Evolutionary conservation across 2,797 vertebrate genomes (phyloP), one percentile per base, ranked within the genome.

Genomic region (Euphonia xanthogaster): DNA sequence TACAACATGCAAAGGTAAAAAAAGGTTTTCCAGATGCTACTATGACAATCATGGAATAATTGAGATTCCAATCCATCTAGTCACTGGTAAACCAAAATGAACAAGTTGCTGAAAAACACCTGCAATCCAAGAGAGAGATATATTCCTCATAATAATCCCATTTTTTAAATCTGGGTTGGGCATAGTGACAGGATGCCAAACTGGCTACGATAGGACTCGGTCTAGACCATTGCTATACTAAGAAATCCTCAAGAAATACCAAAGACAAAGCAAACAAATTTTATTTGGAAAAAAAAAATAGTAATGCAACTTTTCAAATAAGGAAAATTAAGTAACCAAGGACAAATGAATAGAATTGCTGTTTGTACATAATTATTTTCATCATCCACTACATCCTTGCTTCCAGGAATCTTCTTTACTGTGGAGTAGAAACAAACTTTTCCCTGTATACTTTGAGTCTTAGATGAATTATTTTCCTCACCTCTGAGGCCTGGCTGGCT

Each of bases 251-350:
- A 82, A 79, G 62, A 53, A 82, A 44, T 2, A 61, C 7, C 23
- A 53, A 82, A 70, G 25, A 80, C 6, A 48, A 58, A 70, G 22
- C 14, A 79, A 42, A 2, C 4, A 45, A 15, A 10, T 28, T 72
- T 54, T 78, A 42, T 72, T 55, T 10, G 7, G 3, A 10, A 3
- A 1, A 2, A 2, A 2, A 9, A 22, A 4, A 13, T 1, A 35
- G 3, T 11, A 51, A 70, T 19, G 13, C 25, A 74, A 33, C 17
- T 74, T 83, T 88, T 78, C 42, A 91, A 66, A 73, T 12, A 48
- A 19, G 11, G 18, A 81, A 76, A 72, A 65, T 35, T 2, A 79
- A 86, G 13, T 53, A 63, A 60, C 3, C 15, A 40, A 39, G 20
- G 20, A 68, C 24, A 78, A 90, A 75, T 31, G 0, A 57, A 48